Percentiles rank a stretch among this genome's conserved stretches.
Evolutionary conservation across 2,113 vertebrate genomes (phyloP).

Genomic region (Baryphthengus martii): DNA sequence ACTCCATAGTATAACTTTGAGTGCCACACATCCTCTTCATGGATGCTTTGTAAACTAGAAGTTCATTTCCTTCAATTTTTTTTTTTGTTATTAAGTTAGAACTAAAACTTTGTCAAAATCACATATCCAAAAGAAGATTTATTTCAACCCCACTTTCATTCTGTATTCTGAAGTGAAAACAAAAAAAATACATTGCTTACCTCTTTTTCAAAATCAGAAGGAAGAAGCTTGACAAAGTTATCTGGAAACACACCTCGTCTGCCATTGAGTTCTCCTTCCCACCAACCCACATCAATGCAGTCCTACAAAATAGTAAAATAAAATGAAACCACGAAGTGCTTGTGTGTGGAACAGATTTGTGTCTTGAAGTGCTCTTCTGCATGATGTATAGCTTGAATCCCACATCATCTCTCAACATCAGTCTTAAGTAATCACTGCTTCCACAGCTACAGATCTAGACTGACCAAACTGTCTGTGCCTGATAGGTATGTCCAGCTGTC

Average conservation of each 20-base stretch:
- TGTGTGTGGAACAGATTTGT: neutral
- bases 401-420: neutral
- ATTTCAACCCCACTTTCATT: neutral
- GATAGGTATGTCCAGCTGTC: neutral
- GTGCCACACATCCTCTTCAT: neutral
- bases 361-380: neutral
- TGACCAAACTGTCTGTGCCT: neutral
- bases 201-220: slow-evolving; percentile 93
- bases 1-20: neutral
- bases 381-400: neutral
- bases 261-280: slow-evolving; percentile 93
- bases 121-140: neutral
- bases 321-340: neutral
- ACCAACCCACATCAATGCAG: slow-evolving; percentile 95
- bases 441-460: neutral
- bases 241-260: slow-evolving; percentile 94
- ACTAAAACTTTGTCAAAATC: neutral
- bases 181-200: slow-evolving; percentile 54
- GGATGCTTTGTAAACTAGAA: neutral
- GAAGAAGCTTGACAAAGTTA: slow-evolving; percentile 95
- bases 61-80: neutral
- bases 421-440: neutral
- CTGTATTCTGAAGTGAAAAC: neutral
- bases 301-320: slow-evolving; percentile 76
- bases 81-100: neutral